Base-by-base conservation (phyloP, 2,888 invertebrate species). In the Drosophila diplacantha region DNA sequence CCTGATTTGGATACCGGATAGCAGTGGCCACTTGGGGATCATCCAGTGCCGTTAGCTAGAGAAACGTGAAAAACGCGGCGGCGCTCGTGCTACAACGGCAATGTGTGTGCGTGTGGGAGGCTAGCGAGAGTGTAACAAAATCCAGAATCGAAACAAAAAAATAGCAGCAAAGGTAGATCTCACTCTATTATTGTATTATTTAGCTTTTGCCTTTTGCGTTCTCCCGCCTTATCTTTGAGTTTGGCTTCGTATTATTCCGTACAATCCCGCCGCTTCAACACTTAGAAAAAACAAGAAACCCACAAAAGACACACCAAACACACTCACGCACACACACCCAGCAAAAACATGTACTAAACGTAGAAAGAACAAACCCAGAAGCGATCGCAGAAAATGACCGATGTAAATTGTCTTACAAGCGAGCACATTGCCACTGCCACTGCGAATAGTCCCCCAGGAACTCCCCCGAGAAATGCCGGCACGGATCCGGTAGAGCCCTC, bases 401-500 rank as follows among this genome's bases (percentile, higher is more conserved):
- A 82, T 79, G 74, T 81, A 72, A 75, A 74, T 75, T 75, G 74
- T 84, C 74, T 81, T 77, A 66, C 77, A 83, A 84, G 78, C 70
- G 75, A 75, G 67, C 74, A 67, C 44, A 71, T 69, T 32, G 52
- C 72, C 43, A 39, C 55, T 5, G 34, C 41, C 71, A 50, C 54
- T 41, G 34, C 46, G 24, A 18, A 41, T 52, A 20, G 46, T 52
- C 51, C 55, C 16, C 71, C 58, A 34, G 57, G 58, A 39, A 81
- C 71, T 11, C 78, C 75, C 8, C 56, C 68, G 7, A 73, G 75
- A 65, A 66, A 75, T 80, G 82, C 37, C 20, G 34, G 37, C 20
- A 43, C 46, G 47, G 49, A 51, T 26, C 53, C 47, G 26, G 26
- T 63, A 39, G 54, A 76, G 44, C 82, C 84, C 18, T 75, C 74